A percentile compares a stretch with the other conserved stretches of the same genome.
Conservation (phyloP, 2,888 invertebrate genomes). For the Agrochola circellaris region DNA sequence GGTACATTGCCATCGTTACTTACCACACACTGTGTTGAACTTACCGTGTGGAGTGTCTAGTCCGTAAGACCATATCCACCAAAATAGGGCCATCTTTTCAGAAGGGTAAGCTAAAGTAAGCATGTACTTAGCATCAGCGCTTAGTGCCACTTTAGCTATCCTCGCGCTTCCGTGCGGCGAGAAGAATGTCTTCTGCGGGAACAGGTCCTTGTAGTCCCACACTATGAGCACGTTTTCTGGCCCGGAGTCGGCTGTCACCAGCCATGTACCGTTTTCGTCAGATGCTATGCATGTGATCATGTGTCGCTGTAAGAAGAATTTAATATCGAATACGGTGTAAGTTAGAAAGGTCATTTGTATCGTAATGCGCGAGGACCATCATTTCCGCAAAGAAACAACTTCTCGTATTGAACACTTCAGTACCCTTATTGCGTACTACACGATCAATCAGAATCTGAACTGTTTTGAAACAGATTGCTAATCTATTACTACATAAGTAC, state of each 20-base stretch:
- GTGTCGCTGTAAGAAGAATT: conserved; percentile 84
- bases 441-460: no score
- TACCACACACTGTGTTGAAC: background rate
- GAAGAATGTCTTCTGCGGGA: conserved; percentile 90
- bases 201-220: conserved; percentile 89
- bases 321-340: background rate
- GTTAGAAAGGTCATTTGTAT: background rate
- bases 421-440: no score
- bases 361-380: background rate
- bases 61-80: conserved; percentile 92
- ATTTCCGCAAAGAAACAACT: background rate
- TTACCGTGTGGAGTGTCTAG: conserved; percentile 89
- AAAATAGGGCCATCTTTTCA: conserved; percentile 80
- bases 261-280: conserved; percentile 89
- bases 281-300: conserved; percentile 86
- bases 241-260: conserved; percentile 91
- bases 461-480: no score
- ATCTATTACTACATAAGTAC: no score
- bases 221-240: conserved; percentile 90
- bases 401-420: background rate
- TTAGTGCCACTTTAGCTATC: conserved; percentile 86
- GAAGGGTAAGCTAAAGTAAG: conserved; percentile 89
- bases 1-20: background rate
- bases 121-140: conserved; percentile 90
- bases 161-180: conserved; percentile 85